phyloP scores from a whole-genome alignment of 64 coral and sea anemone genomes.

The Montipora efflorescens region DNA sequence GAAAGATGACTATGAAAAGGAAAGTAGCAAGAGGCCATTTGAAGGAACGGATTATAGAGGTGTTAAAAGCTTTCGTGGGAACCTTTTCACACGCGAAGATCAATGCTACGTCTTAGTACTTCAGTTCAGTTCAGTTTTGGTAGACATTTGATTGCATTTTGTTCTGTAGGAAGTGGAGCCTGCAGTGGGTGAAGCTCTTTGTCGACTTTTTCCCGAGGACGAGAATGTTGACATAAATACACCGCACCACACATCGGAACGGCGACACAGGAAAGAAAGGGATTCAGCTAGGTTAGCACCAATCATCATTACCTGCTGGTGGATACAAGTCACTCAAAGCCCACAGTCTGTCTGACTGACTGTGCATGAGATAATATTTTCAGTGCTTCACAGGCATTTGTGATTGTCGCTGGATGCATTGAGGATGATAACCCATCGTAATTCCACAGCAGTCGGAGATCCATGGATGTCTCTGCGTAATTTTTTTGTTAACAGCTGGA shows the following conservation, averaged over 20 bases:
- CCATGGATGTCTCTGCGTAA: not conserved
- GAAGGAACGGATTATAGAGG: too few species aligned
- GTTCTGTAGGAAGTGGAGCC: conserved; percentile 95
- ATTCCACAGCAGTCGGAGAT: conserved; percentile 7
- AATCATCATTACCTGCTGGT: conserved; percentile 51
- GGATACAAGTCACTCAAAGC: conserved; percentile 36
- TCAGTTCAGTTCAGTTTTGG: too few species aligned
- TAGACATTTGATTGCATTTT: not conserved
- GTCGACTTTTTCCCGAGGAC: conserved; percentile 94
- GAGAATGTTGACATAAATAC: conserved; percentile 71
- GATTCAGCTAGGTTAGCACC: conserved; percentile 94
- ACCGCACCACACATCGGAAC: conserved; percentile 52
- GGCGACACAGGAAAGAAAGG: conserved; percentile 81
- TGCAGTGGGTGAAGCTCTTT: conserved; percentile 85
- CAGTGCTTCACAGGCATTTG: conserved; percentile 3
- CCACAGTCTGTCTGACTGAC: not conserved
- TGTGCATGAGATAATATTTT: conserved; percentile 13
- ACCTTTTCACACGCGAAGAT: too few species aligned
- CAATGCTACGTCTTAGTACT: too few species aligned
- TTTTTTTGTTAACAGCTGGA: not conserved
- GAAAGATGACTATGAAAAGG: too few species aligned
- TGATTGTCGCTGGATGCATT: not conserved
- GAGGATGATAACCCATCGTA: conserved; percentile 4
- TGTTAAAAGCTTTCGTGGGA: too few species aligned
- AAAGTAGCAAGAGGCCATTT: too few species aligned